These are phyloP conservation scores for Exephanes ischioxanthus DNA, from an alignment of 2,888 invertebrate species.

Conservation along the genomic window DNA sequence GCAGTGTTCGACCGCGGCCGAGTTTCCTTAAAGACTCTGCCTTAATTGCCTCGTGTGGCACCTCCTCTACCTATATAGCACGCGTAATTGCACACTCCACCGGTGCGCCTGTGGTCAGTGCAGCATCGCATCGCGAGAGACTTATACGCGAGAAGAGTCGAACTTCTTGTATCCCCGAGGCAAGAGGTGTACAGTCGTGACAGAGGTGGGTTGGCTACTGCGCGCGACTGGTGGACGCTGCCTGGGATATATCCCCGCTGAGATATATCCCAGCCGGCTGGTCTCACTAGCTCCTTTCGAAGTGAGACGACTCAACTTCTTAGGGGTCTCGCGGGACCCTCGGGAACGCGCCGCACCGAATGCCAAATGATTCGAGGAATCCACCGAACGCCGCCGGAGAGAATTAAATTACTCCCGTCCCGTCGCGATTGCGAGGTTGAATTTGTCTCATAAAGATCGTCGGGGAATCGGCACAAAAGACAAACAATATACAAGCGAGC, in stretches of 20 bases:
- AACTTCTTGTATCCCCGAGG: constrained; percentile 51
- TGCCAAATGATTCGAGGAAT: constrained; percentile 48
- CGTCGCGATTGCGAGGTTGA: background rate
- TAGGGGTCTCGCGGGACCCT: constrained; percentile 55
- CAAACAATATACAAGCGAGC: background rate
- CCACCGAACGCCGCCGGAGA: background rate
- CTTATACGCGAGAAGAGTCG: constrained; percentile 58
- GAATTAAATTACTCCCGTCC: constrained; percentile 34
- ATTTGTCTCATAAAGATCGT: background rate
- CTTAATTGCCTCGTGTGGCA: constrained; percentile 62
- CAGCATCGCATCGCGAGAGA: constrained; percentile 31
- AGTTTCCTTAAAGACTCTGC: constrained; percentile 64
- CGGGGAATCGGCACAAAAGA: background rate
- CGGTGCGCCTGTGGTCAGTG: background rate
- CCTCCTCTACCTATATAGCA: constrained; percentile 32
- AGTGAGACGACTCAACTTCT: constrained; percentile 60
- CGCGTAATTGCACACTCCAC: constrained; percentile 14
- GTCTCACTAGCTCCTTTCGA: constrained; percentile 46
- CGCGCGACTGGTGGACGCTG: background rate
- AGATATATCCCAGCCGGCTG: constrained; percentile 9
- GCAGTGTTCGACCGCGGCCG: constrained; percentile 23
- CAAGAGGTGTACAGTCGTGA: constrained; percentile 22
- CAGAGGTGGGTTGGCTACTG: constrained; percentile 25
- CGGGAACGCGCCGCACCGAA: constrained; percentile 39
- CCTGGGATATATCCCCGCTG: constrained; percentile 30